phyloP scores from a whole-genome alignment of 2,888 invertebrate genomes.

The Dryobota labecula region DNA sequence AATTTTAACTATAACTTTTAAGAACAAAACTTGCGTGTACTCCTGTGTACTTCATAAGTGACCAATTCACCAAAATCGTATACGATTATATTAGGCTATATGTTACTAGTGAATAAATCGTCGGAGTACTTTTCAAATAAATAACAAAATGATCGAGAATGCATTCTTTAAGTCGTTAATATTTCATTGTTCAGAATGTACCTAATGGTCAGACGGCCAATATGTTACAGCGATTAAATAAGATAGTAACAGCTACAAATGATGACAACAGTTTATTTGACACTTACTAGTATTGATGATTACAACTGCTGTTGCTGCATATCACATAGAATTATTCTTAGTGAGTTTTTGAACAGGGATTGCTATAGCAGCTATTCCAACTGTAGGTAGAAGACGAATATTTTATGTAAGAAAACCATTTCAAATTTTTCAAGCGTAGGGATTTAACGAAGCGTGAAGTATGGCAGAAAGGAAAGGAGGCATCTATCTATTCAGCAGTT shows the following conservation, averaged over 20 bases:
- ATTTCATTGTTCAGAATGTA: conserved; percentile 8
- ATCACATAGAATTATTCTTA: conserved; percentile 6
- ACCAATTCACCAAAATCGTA: neutral
- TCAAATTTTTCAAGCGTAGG: neutral
- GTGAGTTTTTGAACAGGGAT: neutral
- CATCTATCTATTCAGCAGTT: neutral
- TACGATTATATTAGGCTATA: neutral
- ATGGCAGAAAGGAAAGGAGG: neutral
- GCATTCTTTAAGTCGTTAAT: neutral
- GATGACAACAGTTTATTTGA: conserved; percentile 10
- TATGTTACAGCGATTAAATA: conserved; percentile 21
- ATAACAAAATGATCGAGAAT: neutral
- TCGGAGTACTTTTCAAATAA: neutral
- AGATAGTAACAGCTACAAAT: conserved; percentile 20
- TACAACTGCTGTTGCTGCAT: conserved; percentile 6
- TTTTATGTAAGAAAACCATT: neutral
- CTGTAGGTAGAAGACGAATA: neutral
- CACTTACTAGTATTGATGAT: conserved; percentile 5
- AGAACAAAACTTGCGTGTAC: too few relatives aligned
- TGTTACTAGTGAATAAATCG: neutral
- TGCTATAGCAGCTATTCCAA: neutral
- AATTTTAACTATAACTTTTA: too few relatives aligned
- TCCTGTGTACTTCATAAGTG: too few relatives aligned
- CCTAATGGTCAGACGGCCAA: conserved; percentile 6
- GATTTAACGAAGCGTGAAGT: neutral